Percentiles rank a stretch among this genome's conserved stretches.
Evolutionary conservation across 2,113 vertebrate genomes (phyloP).

Genomic region (Trochalopteron elliotii): DNA sequence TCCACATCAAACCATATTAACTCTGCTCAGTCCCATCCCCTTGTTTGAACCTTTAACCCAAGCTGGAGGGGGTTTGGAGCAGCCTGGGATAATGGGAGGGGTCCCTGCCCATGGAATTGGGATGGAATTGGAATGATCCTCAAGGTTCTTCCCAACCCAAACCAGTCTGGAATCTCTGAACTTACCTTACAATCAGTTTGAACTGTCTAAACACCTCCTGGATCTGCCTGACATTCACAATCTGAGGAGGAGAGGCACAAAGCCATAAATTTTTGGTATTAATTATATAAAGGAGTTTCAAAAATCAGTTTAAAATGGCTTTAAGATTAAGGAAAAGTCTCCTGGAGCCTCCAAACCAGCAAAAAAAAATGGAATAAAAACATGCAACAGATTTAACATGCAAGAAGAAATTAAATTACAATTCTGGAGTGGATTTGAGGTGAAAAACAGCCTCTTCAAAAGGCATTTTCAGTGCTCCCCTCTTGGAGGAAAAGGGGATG

Average conservation of each 20-base stretch:
- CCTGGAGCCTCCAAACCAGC: background rate
- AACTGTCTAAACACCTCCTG: conserved; percentile 87
- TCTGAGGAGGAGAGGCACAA: conserved; percentile 59
- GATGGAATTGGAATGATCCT: no score
- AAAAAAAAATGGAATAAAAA: background rate
- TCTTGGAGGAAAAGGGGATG: background rate
- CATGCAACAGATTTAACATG: background rate
- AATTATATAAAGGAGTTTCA: background rate
- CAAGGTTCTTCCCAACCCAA: background rate
- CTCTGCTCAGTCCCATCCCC: background rate
- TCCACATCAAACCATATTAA: background rate
- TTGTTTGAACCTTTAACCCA: background rate
- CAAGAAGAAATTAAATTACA: background rate
- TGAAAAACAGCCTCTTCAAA: background rate
- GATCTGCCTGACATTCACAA: conserved; percentile 81
- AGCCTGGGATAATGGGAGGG: background rate
- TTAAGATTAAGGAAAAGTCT: background rate
- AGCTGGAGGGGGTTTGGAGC: background rate
- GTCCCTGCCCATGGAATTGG: background rate
- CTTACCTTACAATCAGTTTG: conserved; percentile 80
- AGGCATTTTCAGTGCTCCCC: background rate
- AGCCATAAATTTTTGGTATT: background rate
- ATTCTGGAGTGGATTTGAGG: background rate
- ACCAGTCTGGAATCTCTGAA: background rate
- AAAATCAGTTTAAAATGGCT: background rate